Evolutionary conservation across 2,888 invertebrate species (phyloP), one percentile per base, ranked within the genome.

Genomic region (Amblyteles armatorius): DNA sequence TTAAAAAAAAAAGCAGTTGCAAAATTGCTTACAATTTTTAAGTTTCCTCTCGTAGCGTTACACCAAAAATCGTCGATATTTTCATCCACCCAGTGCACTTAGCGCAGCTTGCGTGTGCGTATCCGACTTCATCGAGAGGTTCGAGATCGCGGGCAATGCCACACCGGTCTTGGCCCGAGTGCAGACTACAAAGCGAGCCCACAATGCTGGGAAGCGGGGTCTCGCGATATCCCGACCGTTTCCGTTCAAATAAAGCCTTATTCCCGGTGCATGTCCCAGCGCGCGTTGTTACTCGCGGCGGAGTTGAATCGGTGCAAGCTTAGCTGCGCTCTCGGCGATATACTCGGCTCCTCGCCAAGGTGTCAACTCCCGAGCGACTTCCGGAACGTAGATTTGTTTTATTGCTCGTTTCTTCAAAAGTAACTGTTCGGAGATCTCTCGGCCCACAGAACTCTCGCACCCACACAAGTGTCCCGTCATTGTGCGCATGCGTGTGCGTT

Each of bases 181-280:
- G 72, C 88, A 90, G 91, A 91, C 89, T 89, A 92, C 91, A 91
- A 91, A 91, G 91, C 89, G 84, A 88, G 44, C 90, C 89, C 88
- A 92, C 92, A 92, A 92, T 92, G 91, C 90, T 91, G 92, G 90
- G 92, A 93, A 91, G 79, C 72, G 55, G 60, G 65, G 74, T 71
- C 40, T 60, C 87, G 89, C 86, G 91, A 91, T 92, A 92, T 91
- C 88, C 89, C 89, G 84, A 84, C 86, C 85, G 91, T 92, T 93
- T 93, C 92, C 93, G 92, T 92, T 92, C 89, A 90, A 92, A 93
- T 91, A 92, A 86, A 89, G 83, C 79, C 80, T 84, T 79, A 88
- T 90, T 91, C 91, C 92, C 90, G 89, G 85, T 79, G 89, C 91
- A 91, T 91, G 88, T 89, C 88, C 90, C 89, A 89, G 26, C 13